A percentile compares a stretch with the other conserved stretches of the same genome.
Conservation (phyloP, 2,888 invertebrate species). For the Herminia tarsipennalis region DNA sequence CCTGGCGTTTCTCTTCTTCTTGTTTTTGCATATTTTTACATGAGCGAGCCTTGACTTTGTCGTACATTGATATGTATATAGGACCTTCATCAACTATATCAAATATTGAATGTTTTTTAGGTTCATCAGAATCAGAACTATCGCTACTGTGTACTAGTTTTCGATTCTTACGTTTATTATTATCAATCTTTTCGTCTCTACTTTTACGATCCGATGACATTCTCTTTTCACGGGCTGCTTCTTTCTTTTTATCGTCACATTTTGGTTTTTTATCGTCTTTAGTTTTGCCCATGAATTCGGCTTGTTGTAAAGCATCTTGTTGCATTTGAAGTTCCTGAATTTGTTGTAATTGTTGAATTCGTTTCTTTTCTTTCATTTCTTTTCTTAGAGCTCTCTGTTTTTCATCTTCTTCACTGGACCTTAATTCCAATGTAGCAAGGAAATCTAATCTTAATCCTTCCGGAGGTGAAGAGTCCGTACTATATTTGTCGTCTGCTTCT, state of each 20-base stretch:
- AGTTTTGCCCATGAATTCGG: conserved; percentile 67
- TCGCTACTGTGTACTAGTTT: conserved; percentile 86
- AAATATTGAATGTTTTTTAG: conserved; percentile 96
- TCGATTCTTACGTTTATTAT: conserved; percentile 72
- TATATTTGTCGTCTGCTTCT: conserved; percentile 57
- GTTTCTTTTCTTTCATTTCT: conserved; percentile 85
- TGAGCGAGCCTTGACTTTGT: conserved; percentile 97
- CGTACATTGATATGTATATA: conserved; percentile 98
- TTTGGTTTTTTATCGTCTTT: conserved; percentile 77
- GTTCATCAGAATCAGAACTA: conserved; percentile 91
- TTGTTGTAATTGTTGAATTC: conserved; percentile 80
- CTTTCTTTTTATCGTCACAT: conserved; percentile 78
- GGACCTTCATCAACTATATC: conserved; percentile 96
- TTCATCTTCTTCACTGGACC: conserved; percentile 86
- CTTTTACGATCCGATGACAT: conserved; percentile 82
- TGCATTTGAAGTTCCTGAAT: conserved; percentile 82
- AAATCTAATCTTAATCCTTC: conserved; percentile 83
- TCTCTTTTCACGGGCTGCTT: conserved; percentile 76
- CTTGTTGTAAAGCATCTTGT: conserved; percentile 74
- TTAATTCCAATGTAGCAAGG: conserved; percentile 84
- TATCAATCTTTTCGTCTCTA: conserved; percentile 76
- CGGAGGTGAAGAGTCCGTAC: conserved; percentile 49
- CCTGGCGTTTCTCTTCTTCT: conserved; percentile 94
- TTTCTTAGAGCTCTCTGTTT: conserved; percentile 82
- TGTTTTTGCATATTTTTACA: conserved; percentile 97